These are phyloP conservation scores for Marronus borbonicus DNA, from an alignment of 2,888 invertebrate species.

Conservation along the genomic window DNA sequence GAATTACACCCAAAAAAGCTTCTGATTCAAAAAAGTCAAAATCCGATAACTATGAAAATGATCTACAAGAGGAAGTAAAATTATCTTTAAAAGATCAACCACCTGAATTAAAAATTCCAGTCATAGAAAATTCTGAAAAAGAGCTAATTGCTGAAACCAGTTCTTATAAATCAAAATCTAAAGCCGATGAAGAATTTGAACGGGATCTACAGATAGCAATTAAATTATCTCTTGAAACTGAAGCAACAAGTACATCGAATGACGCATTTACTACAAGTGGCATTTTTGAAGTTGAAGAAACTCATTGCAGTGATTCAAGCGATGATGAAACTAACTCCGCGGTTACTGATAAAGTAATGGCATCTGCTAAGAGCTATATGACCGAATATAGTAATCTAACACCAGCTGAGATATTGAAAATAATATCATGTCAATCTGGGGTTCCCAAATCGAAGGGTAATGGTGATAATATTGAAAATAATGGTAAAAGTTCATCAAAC, in stretches of 20 bases:
- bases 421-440: constrained; percentile 66
- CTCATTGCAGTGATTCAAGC: constrained; percentile 62
- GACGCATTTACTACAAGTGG: constrained; percentile 29
- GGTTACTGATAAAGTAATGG: constrained; percentile 66
- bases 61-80: too few species aligned
- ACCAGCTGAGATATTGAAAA: constrained; percentile 77
- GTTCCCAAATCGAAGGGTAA: background rate
- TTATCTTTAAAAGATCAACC: too few species aligned
- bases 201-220: constrained; percentile 75
- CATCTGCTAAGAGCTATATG: constrained; percentile 81
- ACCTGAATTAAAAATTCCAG: too few species aligned
- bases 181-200: constrained; percentile 58
- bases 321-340: constrained; percentile 58
- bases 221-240: constrained; percentile 73
- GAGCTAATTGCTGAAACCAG: too few species aligned
- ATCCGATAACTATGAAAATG: too few species aligned
- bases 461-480: constrained; percentile 6
- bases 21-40: too few species aligned
- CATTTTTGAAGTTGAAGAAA: constrained; percentile 55
- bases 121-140: too few species aligned
- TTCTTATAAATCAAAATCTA: constrained; percentile 15
- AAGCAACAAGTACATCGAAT: constrained; percentile 53
- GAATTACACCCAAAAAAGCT: too few species aligned
- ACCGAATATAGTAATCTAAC: constrained; percentile 84
- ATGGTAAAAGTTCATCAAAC: constrained; percentile 36